Conservation (phyloP, 2,888 invertebrate species). For the Lasioglossum zephyrum region DNA sequence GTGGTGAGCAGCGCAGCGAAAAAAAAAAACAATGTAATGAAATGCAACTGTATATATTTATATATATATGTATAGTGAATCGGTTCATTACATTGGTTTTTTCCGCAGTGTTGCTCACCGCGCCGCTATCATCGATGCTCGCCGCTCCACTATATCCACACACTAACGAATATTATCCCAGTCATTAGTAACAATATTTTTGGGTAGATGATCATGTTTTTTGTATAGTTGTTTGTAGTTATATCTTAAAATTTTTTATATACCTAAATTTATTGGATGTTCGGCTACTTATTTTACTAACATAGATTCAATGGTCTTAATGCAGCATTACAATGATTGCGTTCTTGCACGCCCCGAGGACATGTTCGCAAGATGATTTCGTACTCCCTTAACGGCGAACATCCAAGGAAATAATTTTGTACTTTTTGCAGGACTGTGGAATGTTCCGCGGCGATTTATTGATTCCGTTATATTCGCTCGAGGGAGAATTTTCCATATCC, state of each 20-base stretch:
- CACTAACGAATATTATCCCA: no score
- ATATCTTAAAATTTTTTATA: neutral
- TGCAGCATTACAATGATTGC: neutral
- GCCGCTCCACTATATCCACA: no score
- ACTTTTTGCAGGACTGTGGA: conserved; percentile 10
- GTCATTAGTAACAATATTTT: no score
- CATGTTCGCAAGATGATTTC: neutral
- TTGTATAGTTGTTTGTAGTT: neutral
- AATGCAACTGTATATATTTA: no score
- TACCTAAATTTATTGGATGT: neutral
- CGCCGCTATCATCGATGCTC: no score
- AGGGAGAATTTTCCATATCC: conserved; percentile 35
- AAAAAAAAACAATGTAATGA: no score
- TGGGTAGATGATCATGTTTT: no score
- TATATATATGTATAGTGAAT: no score
- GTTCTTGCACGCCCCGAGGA: neutral
- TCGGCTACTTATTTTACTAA: neutral
- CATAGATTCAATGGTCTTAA: neutral
- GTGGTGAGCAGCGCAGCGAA: no score
- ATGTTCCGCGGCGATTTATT: conserved; percentile 46
- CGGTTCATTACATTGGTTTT: no score
- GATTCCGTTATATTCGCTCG: conserved; percentile 33
- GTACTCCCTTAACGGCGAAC: neutral
- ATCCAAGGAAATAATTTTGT: conserved; percentile 25
- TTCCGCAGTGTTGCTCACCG: no score